Evolutionary conservation across 2,797 vertebrate species (phyloP), one percentile per base, ranked within the genome.

Genomic region (Darevskia mixta): DNA sequence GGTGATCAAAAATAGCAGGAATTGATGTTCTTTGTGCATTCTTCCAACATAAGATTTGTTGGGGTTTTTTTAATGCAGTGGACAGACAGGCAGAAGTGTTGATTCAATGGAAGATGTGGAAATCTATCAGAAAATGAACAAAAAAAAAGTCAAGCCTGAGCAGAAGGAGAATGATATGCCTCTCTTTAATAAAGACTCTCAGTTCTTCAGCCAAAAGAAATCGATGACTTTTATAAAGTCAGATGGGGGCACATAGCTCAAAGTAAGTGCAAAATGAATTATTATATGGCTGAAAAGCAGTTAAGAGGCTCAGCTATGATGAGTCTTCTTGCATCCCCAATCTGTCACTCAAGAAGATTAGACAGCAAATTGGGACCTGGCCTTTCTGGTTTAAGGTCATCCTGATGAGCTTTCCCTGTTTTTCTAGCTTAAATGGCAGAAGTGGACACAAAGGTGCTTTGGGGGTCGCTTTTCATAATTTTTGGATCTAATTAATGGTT

Each of bases 1-100:
- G 7, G 1, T 45, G 49, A 71, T 27, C 10, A 72, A 83, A 77
- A 27, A 3, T 0, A 0, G 0, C 0, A 0, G 11, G 76, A 35
- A 15, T 11, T 38, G 79, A 5, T 61, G 29, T 13, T 85, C 35
- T 18, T 83, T 43, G 67, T 8, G 8, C 0, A 0, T 83, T 91
- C 76, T 87, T 45, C 75, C 58, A 90, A 43, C 13, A 13, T 23
- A 6, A 55, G 13, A 55, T 4, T 49, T 45, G 8, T 45, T 55
- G 11, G 49, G 49, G 13, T 29, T 25, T 5, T 80, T 58, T 49
- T 35, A 43, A 32, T 0, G 0, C 23, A 64, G 61, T n/a, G 10
- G 64, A 61, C 2, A n/a, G 64, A 61, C 2, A n/a, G 61, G 29
- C 66, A 81, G 45, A n/a, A 75, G n/a, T 17, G 15, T 2, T 71